Base-by-base conservation (phyloP, 1,140 invertebrate genomes). In the Matsumurasca onukii region DNA sequence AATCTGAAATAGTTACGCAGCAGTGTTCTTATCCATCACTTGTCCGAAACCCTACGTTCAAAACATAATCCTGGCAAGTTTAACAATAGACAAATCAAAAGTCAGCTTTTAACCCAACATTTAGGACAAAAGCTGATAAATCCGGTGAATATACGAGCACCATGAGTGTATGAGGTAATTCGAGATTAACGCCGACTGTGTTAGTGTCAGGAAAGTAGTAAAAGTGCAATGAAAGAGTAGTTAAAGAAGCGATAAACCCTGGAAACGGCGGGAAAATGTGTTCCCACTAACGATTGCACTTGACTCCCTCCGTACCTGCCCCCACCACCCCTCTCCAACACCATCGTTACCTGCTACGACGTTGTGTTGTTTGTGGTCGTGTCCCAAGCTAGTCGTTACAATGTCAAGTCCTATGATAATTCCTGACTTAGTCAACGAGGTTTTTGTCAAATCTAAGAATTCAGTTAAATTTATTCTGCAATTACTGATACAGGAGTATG, bases 141-240 rank as follows among this genome's bases (percentile, higher is more conserved):
- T n/a, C n/a, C n/a, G n/a, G n/a, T n/a, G n/a, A n/a, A n/a, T n/a
- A n/a, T n/a, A n/a, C n/a, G n/a, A n/a, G n/a, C n/a, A n/a, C n/a
- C n/a, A n/a, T n/a, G n/a, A n/a, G n/a, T n/a, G n/a, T n/a, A n/a
- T n/a, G n/a, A n/a, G n/a, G 55, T 27, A 9, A 59, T 59, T 59
- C 13, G 25, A 13, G 24, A 22, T 59, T 59, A 27, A 39, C 34
- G 3, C 9, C 22, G 13, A 12, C 25, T 27, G 30, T 59, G 55
- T 59, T 59, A 29, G 55, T 29, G 55, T 59, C 55, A 59, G 24
- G 55, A 59, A 59, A 59, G 55, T 27, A 27, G 55, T 59, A 59
- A 59, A 59, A 27, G 25, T 24, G 55, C 55, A 59, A 59, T 59
- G 25, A 59, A 59, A 59, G 2, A 27, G 55, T 29, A 59, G 55